Conservation (phyloP, 2,797 vertebrate species). For the Gadopsis marmoratus region DNA sequence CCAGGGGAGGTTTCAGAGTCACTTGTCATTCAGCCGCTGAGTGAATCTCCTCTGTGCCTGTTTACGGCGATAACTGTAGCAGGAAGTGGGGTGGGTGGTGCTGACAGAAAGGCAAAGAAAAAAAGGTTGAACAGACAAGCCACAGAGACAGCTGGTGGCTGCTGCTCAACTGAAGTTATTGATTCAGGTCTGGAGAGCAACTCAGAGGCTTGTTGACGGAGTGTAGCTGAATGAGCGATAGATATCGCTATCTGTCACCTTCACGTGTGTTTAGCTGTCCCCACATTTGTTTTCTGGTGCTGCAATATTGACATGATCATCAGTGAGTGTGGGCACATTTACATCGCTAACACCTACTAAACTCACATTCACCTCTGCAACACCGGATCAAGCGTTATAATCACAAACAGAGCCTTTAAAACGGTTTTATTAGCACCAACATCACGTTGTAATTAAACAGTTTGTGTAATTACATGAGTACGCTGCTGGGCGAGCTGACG, state of each 20-base stretch:
- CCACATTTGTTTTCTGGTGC: background rate
- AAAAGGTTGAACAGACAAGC: slow-evolving; percentile 40
- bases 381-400: background rate
- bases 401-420: background rate
- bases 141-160: slow-evolving; percentile 50
- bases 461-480: slow-evolving; percentile 49
- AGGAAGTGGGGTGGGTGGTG: slow-evolving; percentile 70
- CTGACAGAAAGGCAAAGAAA: slow-evolving; percentile 31
- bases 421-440: slow-evolving; percentile 34
- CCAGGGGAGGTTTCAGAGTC: slow-evolving; percentile 57
- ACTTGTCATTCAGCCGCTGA: slow-evolving; percentile 65
- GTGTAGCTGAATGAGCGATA: slow-evolving; percentile 36
- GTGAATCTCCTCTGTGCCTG: slow-evolving; percentile 76
- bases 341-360: background rate
- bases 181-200: slow-evolving; percentile 38
- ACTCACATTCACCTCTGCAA: background rate
- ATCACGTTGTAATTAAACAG: slow-evolving; percentile 39
- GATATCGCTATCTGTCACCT: background rate
- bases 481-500: slow-evolving; percentile 3
- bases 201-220: slow-evolving; percentile 7
- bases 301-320: background rate
- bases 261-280: background rate
- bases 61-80: slow-evolving; percentile 65
- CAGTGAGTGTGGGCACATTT: slow-evolving; percentile 1
- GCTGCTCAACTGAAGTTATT: slow-evolving; percentile 59